Conservation (phyloP, 2,113 vertebrate species). For the Scalopus aquaticus region DNA sequence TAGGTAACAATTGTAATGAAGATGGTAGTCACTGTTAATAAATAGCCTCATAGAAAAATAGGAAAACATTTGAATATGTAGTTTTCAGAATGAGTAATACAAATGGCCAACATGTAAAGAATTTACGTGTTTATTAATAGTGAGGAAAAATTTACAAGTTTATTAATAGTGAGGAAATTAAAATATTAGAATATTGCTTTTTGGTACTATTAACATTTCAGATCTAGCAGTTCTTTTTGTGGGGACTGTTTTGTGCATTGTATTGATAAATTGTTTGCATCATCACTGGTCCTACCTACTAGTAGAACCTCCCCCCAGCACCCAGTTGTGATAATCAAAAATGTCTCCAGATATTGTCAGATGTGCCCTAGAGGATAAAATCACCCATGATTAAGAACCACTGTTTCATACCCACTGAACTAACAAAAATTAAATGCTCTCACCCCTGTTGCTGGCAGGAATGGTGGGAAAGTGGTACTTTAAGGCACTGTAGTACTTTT, state of each 20-base stretch:
- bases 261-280: not conserved
- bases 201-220: not conserved
- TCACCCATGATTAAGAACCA: not conserved
- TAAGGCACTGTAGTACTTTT: not conserved
- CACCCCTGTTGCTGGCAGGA: not conserved
- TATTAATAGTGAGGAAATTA: not conserved
- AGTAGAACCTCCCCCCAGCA: not conserved
- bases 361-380: not conserved
- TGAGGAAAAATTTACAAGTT: conserved; percentile 26
- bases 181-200: not conserved
- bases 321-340: not conserved
- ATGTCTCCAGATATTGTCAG: not conserved
- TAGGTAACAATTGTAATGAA: not conserved
- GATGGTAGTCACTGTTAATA: not conserved
- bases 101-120: not conserved
- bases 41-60: conserved; percentile 8
- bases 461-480: not conserved
- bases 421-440: not conserved
- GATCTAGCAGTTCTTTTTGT: not conserved
- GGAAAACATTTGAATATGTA: not conserved
- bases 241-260: not conserved
- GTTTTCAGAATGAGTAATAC: conserved; percentile 35
- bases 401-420: not conserved
- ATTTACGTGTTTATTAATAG: conserved; percentile 11
- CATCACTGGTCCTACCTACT: not conserved